Percentiles rank a stretch among this genome's conserved stretches.
Conservation (phyloP, 2,797 vertebrate genomes). For the Hydrolagus colliei region DNA sequence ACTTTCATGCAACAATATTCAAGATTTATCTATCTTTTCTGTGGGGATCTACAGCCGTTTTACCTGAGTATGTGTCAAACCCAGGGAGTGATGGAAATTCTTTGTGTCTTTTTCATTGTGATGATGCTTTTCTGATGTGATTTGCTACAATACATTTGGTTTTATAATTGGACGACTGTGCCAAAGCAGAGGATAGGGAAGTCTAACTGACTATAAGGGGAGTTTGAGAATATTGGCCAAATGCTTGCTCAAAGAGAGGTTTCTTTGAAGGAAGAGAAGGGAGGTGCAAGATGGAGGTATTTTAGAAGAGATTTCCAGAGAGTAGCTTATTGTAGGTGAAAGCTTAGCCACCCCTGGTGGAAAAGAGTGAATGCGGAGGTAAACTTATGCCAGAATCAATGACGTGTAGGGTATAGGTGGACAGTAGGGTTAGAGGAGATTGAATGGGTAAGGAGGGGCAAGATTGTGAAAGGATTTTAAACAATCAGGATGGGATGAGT, state of each 20-base stretch:
- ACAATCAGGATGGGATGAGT: no score
- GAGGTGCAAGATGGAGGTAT: background rate
- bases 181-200: no score
- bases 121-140: background rate
- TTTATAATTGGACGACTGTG: background rate
- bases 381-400: background rate
- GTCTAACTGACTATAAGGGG: no score
- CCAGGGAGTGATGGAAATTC: background rate
- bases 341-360: background rate
- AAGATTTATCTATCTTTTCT: background rate
- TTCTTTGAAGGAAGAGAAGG: background rate
- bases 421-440: no score
- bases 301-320: background rate
- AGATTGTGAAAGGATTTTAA: no score
- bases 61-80: background rate
- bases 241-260: background rate
- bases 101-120: background rate
- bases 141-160: background rate
- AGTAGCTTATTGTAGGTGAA: background rate
- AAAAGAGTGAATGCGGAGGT: background rate
- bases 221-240: no score
- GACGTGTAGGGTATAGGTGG: no score
- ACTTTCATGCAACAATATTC: background rate
- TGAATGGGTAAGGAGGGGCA: no score
- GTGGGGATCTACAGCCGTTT: no score